Evolutionary conservation across 2,113 vertebrate genomes (phyloP), one percentile per base, ranked within the genome.

Genomic region (Meles meles): DNA sequence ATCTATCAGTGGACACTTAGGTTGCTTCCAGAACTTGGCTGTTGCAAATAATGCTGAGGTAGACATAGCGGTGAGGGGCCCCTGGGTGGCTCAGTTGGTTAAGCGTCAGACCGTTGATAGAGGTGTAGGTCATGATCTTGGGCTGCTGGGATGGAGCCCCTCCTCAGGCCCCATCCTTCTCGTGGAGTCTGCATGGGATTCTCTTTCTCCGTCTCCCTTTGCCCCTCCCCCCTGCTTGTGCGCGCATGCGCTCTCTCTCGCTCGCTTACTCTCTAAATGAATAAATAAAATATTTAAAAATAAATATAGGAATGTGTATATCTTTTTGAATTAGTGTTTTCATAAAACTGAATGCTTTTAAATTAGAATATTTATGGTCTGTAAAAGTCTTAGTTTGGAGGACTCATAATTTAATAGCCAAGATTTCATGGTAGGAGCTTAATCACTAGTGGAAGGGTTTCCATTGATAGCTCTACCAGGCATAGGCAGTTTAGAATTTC

Each of bases 291-390:
- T 37, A 34, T 21, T 69, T 69, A 37, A 37, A 72, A 72, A 72
- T 42, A 72, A 72, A 42, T 42, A 76, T 15, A 76, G 39, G 25
- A 21, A 39, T 42, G 12, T 23, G 7, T 74, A 42, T 13, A 42
- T 74, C 39, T 42, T 74, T 27, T 42, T 2, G 6, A 76, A 44
- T 76, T 44, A 29, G 39, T 74, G 39, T 44, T 76, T 76, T 44
- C 3, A 7, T 44, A 89, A 80, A 93, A 94, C 9, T 9, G 77
- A 83, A 49, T 7, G 57, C n/a, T 93, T 98, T 98, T 96, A 91
- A 97, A 95, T 89, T 95, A 95, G 88, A 98, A 97, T 91, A 94
- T 96, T 98, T 96, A 88, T 97, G 90, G 95, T 97, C 77, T 59
- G 74, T 63, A 90, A 44, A 57, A 94, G 95, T 98, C 74, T 39